Percentiles rank a stretch among this genome's conserved stretches.
Conservation (phyloP, 2,113 vertebrate species). For the Dissostichus mawsoni region DNA sequence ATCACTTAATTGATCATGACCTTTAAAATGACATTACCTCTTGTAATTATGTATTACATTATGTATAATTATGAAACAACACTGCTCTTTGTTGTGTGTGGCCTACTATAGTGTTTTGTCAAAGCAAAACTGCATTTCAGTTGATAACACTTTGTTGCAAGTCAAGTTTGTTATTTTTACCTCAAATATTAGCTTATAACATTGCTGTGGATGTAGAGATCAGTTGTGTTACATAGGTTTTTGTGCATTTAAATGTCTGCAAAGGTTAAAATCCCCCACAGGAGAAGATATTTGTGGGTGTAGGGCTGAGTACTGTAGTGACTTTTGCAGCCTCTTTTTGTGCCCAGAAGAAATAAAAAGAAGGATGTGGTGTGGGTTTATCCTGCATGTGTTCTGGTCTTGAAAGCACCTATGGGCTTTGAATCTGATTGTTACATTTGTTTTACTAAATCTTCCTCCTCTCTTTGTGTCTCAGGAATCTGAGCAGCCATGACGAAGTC, state of each 20-base stretch:
- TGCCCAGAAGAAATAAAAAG: neutral
- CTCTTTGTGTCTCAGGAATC: conserved; percentile 82
- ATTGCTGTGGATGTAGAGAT: neutral
- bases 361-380: neutral
- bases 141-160: neutral
- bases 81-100: neutral
- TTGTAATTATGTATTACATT: neutral
- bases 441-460: neutral
- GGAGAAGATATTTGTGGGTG: conserved; percentile 19
- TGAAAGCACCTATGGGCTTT: neutral
- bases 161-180: neutral
- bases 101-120: neutral
- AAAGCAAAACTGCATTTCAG: neutral
- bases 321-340: neutral
- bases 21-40: no score
- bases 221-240: neutral
- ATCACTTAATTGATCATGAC: neutral
- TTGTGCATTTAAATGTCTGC: no score
- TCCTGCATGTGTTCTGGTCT: neutral
- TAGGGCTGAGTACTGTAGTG: neutral
- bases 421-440: neutral
- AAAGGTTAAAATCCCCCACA: no score
- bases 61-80: neutral
- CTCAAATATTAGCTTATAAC: neutral
- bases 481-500: conserved; percentile 95